Evolutionary conservation across 2,888 invertebrate species (phyloP), one percentile per base, ranked within the genome.

Genomic region (Paralinhomoeus sp.): DNA sequence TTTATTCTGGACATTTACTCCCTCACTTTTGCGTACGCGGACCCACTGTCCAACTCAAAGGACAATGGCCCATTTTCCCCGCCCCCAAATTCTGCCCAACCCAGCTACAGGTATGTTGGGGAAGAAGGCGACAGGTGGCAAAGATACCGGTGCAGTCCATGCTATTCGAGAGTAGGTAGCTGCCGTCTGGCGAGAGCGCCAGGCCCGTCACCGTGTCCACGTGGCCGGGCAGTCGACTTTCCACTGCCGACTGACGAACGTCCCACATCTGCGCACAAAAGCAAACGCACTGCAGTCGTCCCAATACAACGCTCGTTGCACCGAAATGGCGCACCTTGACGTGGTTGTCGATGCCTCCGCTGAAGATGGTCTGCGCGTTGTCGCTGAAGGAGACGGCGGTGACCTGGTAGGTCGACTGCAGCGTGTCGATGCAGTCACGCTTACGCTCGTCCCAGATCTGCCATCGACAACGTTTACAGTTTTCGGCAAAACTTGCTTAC

Each of bases 311-410:
- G n/a, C n/a, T n/a, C n/a, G n/a, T n/a, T n/a, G n/a, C n/a, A n/a
- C n/a, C n/a, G n/a, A n/a, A n/a, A n/a, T n/a, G n/a, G n/a, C n/a
- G n/a, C 50, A 72, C 71, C 72, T 89, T 91, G 12, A 97, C 75
- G 48, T 85, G 81, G 64, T 99, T 97, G 62, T 97, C 97, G 45
- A 99, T 79, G 3, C 97, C 93, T 1, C 81, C 87, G 5, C 80
- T 80, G 49, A 93, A 78, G 2, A 97, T 74, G 64, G 84, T 84
- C 57, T 97, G 93, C 0, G 84, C 78, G 0, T 85, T 89, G 57
- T 97, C 93, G 57, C 80, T 89, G 63, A 93, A 93, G 15, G 81
- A 73, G 0, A 87, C 83, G 0, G 84, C 73, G 0, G 84, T 83
- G 15, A 85, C 62, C 51, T 64, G 65, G 53, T 67, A 71, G 24